phyloP scores from a whole-genome alignment of 1,140 invertebrate species.

The Microplitis mediator region DNA sequence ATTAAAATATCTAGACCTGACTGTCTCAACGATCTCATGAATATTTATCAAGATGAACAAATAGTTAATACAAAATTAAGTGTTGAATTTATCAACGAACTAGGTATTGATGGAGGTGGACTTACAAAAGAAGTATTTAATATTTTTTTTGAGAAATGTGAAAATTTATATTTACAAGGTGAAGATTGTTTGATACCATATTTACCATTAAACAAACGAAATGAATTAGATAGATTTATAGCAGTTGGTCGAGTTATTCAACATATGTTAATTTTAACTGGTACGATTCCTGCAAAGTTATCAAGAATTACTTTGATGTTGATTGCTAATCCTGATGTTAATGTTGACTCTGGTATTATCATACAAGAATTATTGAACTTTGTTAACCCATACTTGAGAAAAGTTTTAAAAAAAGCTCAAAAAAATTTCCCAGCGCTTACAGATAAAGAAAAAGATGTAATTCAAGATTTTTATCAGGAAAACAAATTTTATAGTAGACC shows the following conservation, averaged over 20 bases:
- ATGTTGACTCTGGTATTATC: neutral
- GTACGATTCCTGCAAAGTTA: neutral
- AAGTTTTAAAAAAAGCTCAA: constrained; percentile 11
- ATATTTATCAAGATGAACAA: neutral
- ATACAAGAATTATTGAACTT: constrained; percentile 3
- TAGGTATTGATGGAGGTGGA: constrained; percentile 8
- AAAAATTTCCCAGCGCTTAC: neutral
- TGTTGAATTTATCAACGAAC: constrained; percentile 4
- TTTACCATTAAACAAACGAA: constrained; percentile 2
- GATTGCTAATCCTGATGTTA: neutral
- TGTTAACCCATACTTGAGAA: constrained; percentile 7
- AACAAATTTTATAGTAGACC: constrained; percentile 9
- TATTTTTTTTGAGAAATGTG: constrained; percentile 9
- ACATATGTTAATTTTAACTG: constrained; percentile 6
- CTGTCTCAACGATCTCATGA: neutral
- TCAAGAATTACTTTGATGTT: constrained; percentile 7
- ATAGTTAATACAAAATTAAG: neutral
- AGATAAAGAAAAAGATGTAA: constrained; percentile 1
- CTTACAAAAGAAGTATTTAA: constrained; percentile 15
- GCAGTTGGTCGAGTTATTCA: neutral
- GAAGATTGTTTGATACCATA: constrained; percentile 4
- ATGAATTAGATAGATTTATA: neutral
- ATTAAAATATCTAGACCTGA: neutral
- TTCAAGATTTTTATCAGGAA: constrained; percentile 1
- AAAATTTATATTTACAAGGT: neutral